Base-by-base conservation (phyloP, 2,888 invertebrate genomes). In the Meiosimyza decipiens region DNA sequence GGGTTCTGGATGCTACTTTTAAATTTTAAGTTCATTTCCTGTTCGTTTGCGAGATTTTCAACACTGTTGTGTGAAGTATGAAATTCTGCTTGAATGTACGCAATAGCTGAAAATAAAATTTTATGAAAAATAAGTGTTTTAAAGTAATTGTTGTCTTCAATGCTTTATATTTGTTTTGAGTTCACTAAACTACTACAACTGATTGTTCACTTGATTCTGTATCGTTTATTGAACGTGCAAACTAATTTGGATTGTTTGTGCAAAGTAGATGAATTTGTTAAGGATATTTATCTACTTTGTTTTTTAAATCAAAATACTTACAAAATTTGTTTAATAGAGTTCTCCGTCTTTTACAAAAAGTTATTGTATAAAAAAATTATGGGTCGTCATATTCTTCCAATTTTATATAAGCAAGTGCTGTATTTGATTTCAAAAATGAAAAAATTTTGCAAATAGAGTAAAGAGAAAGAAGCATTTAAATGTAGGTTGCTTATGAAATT, bases 351-450 rank as follows among this genome's bases (percentile, higher is more conserved):
- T 40, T 18, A 63, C 18, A 63, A 47, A 63, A 47, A 63, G 40
- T 63, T 33, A 40, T 64, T 51, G 57, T 57, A 52, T 65, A 57
- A 69, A 40, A 40, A 40, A 52, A 71, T 76, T 77, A 78, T 64
- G 78, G 77, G 72, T 76, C 78, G 76, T 77, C 85, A 73, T 84
- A 82, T 77, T 85, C 84, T 74, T 85, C 84, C 84, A 85, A 82
- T 85, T 84, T 85, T 77, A 84, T 84, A 80, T 84, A 84, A 84
- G 85, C 82, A 79, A 84, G 85, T 85, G 85, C 84, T 84, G 80
- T 77, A 74, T 75, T 73, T 72, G 49, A 22, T 50, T 51, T 64
- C 51, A 64, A 64, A 40, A 22, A 67, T 18, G 33, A 67, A 67
- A 55, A 54, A 40, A 5, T 52, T 22, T 66, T 66, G 51, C 54